Base-by-base conservation (phyloP, 2,888 invertebrate genomes). In the Agrotis exclamationis region DNA sequence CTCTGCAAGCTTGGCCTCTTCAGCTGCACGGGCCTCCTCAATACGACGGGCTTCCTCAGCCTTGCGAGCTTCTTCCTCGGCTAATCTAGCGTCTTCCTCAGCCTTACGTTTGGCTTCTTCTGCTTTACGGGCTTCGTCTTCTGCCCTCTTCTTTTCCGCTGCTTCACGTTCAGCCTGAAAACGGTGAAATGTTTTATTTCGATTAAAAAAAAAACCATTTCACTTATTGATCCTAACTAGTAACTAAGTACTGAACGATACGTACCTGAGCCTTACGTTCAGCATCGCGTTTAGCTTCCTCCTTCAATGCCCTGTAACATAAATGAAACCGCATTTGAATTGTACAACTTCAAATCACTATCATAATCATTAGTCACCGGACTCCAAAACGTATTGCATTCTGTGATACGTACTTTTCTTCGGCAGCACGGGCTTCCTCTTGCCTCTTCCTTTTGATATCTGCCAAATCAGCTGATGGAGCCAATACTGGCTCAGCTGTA, bases 361-460 rank as follows among this genome's bases (percentile, higher is more conserved):
- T 44, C 44, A 18, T 44, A 6, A 4, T 44, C 44, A 18, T 44
- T 4, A 22, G 20, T 50, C 33, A 6, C 14, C 18, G 28, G 18
- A 39, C 2, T 13, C 2, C 4, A 14, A 24, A 1, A 22, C 2
- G 22, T 3, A 76, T 51, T 47, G 24, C 7, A n/a, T 18, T 51
- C 16, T 62, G 22, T 28, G 9, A 44, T 28, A 67, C 94, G 92
- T 90, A 97, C 97, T 95, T 97, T 87, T 97, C 97, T 86, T 97
- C 97, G 62, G 96, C 97, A 85, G 97, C 94, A 85, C 96, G 97
- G 53, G 97, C 97, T 88, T 97, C 97, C 80, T 97, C 97, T 78
- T 97, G 97, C 83, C 96, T 96, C 85, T 97, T 97, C 83, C 96
- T 96, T 76, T 96, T 95, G 73, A 96, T 95, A 80, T 96, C 96